Evolutionary conservation across 2,888 invertebrate species (phyloP).

Genomic region (Leucoma salicis): DNA sequence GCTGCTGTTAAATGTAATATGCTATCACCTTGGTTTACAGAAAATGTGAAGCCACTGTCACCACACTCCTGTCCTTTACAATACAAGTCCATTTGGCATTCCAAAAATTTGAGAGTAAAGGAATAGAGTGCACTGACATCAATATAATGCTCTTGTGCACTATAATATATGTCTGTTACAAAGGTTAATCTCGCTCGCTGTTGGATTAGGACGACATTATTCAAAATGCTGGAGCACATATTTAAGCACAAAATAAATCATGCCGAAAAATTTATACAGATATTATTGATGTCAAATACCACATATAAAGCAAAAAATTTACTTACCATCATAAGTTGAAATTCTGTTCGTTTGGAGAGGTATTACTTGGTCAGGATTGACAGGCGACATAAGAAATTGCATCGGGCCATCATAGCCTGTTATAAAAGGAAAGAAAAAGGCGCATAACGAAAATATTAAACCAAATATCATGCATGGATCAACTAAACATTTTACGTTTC

Average conservation of each 20-base stretch:
- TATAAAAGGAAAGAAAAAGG: slow-evolving; percentile 55
- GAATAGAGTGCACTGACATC: too few species aligned
- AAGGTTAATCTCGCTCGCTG: background rate
- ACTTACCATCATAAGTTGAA: slow-evolving; percentile 79
- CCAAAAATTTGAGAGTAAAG: too few species aligned
- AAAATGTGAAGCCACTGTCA: too few species aligned
- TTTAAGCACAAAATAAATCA: slow-evolving; percentile 19
- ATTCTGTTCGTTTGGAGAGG: slow-evolving; percentile 79
- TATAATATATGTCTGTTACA: too few species aligned
- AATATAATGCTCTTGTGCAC: too few species aligned
- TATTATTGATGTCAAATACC: slow-evolving; percentile 15
- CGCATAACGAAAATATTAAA: slow-evolving; percentile 56
- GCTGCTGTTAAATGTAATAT: too few species aligned
- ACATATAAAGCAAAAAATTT: slow-evolving; percentile 20
- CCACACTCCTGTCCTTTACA: too few species aligned
- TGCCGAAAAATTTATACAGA: slow-evolving; percentile 19
- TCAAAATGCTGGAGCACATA: background rate
- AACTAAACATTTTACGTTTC: slow-evolving; percentile 35
- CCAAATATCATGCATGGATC: slow-evolving; percentile 46
- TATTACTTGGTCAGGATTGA: slow-evolving; percentile 90
- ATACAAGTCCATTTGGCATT: too few species aligned
- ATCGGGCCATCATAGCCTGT: slow-evolving; percentile 93
- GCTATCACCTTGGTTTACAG: too few species aligned
- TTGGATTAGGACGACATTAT: background rate
- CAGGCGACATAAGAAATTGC: slow-evolving; percentile 91